A percentile compares a stretch with the other conserved stretches of the same genome.
phyloP scores from a whole-genome alignment of 2,888 invertebrate species.

The Pediacus dermestoides region DNA sequence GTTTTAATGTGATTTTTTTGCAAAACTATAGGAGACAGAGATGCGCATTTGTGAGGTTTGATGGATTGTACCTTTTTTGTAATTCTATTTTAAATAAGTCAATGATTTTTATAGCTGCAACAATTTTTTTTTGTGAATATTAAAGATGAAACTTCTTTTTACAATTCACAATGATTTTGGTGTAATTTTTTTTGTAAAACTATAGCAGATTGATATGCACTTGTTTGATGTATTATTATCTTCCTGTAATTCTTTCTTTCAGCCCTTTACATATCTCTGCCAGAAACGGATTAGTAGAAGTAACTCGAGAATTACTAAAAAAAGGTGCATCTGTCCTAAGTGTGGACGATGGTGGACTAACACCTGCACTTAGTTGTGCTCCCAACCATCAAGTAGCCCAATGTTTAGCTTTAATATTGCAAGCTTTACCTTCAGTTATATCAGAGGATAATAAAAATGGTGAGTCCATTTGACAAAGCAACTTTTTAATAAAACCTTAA shows the following conservation, averaged over 20 bases:
- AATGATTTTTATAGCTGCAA: no score
- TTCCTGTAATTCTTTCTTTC: constrained; percentile 22
- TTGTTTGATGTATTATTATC: not conserved
- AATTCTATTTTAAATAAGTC: no score
- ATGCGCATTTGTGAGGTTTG: no score
- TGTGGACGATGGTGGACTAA: constrained; percentile 57
- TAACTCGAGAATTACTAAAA: constrained; percentile 56
- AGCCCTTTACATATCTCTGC: constrained; percentile 62
- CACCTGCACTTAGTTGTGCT: constrained; percentile 63
- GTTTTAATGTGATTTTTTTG: no score
- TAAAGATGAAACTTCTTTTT: no score
- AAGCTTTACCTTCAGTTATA: constrained; percentile 28
- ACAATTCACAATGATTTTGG: no score
- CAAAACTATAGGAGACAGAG: no score
- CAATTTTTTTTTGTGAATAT: no score
- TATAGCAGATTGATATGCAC: no score
- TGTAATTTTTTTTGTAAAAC: no score
- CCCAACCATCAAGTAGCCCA: constrained; percentile 59
- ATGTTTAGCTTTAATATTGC: constrained; percentile 57
- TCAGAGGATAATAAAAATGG: constrained; percentile 1
- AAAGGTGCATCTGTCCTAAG: constrained; percentile 58
- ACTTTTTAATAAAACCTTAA: not conserved
- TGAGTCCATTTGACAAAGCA: not conserved
- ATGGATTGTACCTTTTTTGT: no score
- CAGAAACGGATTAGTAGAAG: constrained; percentile 58